Evolutionary conservation across 2,888 invertebrate genomes (phyloP), one percentile per base, ranked within the genome.

Genomic region (Ommatoiulus sabulosus): DNA sequence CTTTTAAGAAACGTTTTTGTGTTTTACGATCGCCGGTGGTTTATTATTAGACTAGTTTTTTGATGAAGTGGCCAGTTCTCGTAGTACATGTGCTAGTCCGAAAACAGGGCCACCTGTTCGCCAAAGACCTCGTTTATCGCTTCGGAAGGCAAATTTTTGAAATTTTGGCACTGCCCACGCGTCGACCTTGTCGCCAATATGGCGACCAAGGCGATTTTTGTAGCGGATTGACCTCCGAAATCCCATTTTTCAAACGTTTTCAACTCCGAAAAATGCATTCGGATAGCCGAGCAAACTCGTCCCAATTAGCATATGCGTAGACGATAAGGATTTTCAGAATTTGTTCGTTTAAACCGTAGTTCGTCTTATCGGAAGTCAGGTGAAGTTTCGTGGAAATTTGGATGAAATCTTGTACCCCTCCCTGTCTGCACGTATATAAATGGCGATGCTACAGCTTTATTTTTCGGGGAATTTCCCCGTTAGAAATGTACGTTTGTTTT

Each of bases 301-400:
- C 63, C n/a, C n/a, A n/a, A 63, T 63, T 63, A n/a, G n/a, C 63
- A 63, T 63, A n/a, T 63, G n/a, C n/a, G 63, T n/a, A n/a, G 63
- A 63, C 52, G n/a, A n/a, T n/a, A n/a, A n/a, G n/a, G n/a, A n/a
- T n/a, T n/a, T n/a, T n/a, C 15, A 3, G 52, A 10, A 2, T 52
- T 52, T 52, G 8, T 52, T 52, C n/a, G n/a, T n/a, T n/a, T n/a
- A n/a, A n/a, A n/a, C n/a, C n/a, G n/a, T n/a, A n/a, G n/a, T n/a
- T n/a, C 8, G 12, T 52, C 8, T 52, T 15, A 12, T 52, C 46
- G 46, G 15, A 7, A 52, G 8, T 52, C 8, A 12, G 15, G 52
- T 52, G 52, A 12, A 12, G 52, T 12, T 15, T 52, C 52, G 52
- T 2, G 52, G n/a, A n/a, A n/a, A n/a, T n/a, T n/a, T n/a, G n/a